Conservation (phyloP, 2,797 vertebrate genomes). For the Buphagus erythrorhynchus region DNA sequence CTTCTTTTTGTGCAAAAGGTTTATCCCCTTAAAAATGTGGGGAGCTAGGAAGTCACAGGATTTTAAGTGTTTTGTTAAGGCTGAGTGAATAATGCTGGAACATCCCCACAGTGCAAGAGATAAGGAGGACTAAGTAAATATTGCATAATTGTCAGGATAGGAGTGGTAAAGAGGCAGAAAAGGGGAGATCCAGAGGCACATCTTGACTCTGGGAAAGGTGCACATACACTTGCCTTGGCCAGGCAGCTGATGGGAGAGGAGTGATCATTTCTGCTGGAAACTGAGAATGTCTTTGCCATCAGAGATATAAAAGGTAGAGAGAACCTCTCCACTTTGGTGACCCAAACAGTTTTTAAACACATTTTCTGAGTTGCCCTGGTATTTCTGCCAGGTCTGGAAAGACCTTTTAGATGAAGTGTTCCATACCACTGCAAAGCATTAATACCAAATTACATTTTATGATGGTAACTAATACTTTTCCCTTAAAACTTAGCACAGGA, state of each 20-base stretch:
- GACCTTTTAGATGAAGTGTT: neutral
- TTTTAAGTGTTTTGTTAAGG: neutral
- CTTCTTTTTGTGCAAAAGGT: neutral
- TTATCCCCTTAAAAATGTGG: neutral
- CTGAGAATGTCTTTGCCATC: neutral
- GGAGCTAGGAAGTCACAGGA: neutral
- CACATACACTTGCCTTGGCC: neutral
- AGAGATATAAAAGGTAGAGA: neutral
- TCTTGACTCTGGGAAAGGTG: neutral
- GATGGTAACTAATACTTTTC: neutral
- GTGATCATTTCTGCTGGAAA: neutral
- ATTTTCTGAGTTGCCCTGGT: neutral
- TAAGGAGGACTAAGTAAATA: neutral
- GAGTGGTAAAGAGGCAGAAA: neutral
- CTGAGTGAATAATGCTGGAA: neutral
- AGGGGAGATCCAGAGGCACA: neutral
- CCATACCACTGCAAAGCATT: neutral
- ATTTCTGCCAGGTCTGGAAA: neutral
- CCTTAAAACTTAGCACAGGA: neutral
- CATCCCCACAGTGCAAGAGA: neutral
- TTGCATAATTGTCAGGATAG: neutral
- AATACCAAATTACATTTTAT: neutral
- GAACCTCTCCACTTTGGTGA: neutral
- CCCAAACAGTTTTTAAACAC: neutral
- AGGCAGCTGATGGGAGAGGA: neutral